phyloP scores from a whole-genome alignment of 2,888 invertebrate species.

The Biston betularia region DNA sequence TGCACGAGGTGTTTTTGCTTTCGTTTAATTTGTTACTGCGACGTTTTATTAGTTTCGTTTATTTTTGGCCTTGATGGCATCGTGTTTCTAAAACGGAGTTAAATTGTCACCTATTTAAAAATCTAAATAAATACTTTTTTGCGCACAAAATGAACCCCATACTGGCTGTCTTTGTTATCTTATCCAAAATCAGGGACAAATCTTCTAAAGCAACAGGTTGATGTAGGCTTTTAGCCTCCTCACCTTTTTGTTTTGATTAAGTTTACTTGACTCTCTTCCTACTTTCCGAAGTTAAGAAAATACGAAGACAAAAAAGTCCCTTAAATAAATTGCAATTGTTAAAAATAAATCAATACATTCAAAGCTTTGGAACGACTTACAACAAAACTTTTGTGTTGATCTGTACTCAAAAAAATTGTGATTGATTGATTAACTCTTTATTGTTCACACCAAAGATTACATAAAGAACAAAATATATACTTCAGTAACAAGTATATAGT shows the following conservation, averaged over 20 bases:
- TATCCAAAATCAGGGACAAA: background rate
- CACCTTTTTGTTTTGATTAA: slow-evolving; percentile 17
- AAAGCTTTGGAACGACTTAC: background rate
- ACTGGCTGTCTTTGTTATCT: background rate
- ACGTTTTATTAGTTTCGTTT: background rate
- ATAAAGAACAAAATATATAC: no score
- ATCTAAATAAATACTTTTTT: background rate
- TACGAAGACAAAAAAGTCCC: background rate
- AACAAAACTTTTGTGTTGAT: background rate
- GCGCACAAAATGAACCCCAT: background rate
- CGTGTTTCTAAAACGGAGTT: no score
- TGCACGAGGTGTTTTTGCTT: background rate
- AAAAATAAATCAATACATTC: no score
- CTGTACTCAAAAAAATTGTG: background rate
- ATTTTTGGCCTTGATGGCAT: no score
- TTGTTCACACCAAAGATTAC: no score
- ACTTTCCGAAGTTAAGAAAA: no score
- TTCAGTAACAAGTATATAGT: no score
- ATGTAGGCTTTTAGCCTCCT: background rate
- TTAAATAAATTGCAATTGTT: no score
- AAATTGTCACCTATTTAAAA: no score
- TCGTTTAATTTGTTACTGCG: background rate
- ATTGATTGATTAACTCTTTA: no score
- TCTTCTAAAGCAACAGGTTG: slow-evolving; percentile 25
- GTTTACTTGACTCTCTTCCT: background rate